Evolutionary conservation across 2,888 invertebrate species (phyloP), one percentile per base, ranked within the genome.

Genomic region (Metalampra italica): DNA sequence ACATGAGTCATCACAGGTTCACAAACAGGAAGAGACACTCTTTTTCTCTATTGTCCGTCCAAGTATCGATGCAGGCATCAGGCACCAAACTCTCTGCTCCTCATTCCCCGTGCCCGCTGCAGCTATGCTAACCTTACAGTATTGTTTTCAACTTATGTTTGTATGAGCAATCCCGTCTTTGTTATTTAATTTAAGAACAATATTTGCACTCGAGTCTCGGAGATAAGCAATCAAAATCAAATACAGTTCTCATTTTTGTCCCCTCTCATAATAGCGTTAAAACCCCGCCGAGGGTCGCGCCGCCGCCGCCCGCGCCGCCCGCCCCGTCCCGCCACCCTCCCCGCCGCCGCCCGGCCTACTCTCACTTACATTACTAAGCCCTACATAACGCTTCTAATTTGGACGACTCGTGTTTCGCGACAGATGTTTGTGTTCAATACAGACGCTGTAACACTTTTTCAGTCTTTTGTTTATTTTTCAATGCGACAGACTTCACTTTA

Each of bases 241-340:
- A 67, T 64, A 67, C 65, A 57, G 54, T 58, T 67, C 74, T 75
- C 74, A 73, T 78, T 78, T 78, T 77, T 71, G 70, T 68, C 71
- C 78, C 68, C 69, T 60, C 62, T 68, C n/a, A 58, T 66, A 74
- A 78, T 70, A 73, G 67, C 73, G 73, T 74, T 75, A 69, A 75
- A 77, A 75, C 68, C 68, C 68, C 65, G 60, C 66, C 64, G 22
- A 22, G 22, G n/a, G n/a, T n/a, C n/a, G n/a, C 45, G n/a, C 61
- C 60, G 57, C 48, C 45, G 52, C 34, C 49, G 12, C 34, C 41
- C 14, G 37, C 45, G n/a, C 61, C 60, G 57, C 48, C 45, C n/a
- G n/a, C n/a, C n/a, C n/a, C n/a, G n/a, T n/a, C n/a, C n/a, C n/a
- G n/a, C n/a, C n/a, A n/a, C n/a, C n/a, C n/a, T n/a, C 45, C 22